Conservation (phyloP, 2,797 vertebrate species). For the Bufotes viridis region DNA sequence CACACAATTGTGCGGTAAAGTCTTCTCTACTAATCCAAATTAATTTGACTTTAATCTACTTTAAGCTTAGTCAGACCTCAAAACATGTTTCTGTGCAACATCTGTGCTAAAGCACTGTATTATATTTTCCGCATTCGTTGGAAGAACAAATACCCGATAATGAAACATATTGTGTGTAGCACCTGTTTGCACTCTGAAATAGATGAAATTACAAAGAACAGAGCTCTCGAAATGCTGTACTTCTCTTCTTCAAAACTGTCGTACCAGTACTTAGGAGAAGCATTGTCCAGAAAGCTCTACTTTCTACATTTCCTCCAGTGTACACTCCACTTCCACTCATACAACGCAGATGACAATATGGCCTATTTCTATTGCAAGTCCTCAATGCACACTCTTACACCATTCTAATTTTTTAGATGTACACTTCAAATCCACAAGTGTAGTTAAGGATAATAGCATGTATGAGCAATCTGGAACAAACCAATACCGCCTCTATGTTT, state of each 20-base stretch:
- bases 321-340: slow-evolving; percentile 25
- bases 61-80: slow-evolving; percentile 51
- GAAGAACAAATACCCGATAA: slow-evolving; percentile 56
- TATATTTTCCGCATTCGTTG: slow-evolving; percentile 45
- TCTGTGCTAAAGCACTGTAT: slow-evolving; percentile 58
- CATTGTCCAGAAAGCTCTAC: slow-evolving; percentile 13
- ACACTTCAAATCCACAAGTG: not conserved
- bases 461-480: slow-evolving; percentile 2
- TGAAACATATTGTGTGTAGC: slow-evolving; percentile 49
- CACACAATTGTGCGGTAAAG: slow-evolving; percentile 23
- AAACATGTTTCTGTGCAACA: slow-evolving; percentile 57
- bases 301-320: not conserved
- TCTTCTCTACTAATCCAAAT: slow-evolving; percentile 57
- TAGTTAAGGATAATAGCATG: not conserved
- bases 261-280: slow-evolving; percentile 21
- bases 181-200: slow-evolving; percentile 53
- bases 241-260: slow-evolving; percentile 32
- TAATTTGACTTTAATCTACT: slow-evolving; percentile 60
- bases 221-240: slow-evolving; percentile 25
- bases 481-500: not conserved
- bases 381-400: not conserved
- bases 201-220: slow-evolving; percentile 51
- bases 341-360: not conserved
- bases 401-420: not conserved
- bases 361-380: slow-evolving; percentile 19